Evolutionary conservation across 1,140 invertebrate species (phyloP), one percentile per base, ranked within the genome.

Genomic region (Caenorhabditis brenneri): DNA sequence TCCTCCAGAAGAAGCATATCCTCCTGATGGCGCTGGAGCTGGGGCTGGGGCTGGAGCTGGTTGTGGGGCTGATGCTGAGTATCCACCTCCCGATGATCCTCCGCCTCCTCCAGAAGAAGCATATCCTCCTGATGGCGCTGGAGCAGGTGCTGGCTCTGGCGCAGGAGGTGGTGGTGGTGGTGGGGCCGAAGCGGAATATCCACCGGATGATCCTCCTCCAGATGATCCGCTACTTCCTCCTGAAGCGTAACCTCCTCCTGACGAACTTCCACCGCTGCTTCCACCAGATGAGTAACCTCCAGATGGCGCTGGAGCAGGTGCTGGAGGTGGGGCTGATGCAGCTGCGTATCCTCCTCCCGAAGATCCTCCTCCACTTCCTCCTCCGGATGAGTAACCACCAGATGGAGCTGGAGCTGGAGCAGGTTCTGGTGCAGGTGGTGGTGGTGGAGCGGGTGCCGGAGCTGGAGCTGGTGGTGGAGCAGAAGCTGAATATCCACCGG

Each of bases 91-190:
- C 1, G 60, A 69, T 42, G 60, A 69, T 69, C 36, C 65, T 39
- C 65, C 65, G 39, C 65, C 65, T 33, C 65, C 65, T 42, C 27
- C 27, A 1, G 65, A 39, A 74, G 65, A 33, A 42, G n/a, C 39
- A 42, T 36, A 33, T 39, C 65, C 58, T 2, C 55, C 55, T 33
- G 65, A 74, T 74, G 65, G 65, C 1, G 65, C 65, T 74, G 65
- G 65, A 42, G 65, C 33, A 27, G 65, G 65, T 16, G 65, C 19
- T 27, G 65, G 65, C 10, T 33, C 12, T 36, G 58, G 31, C 1
- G 58, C 2, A 1, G 58, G 29, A 4, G 58, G 29, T 36, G 58
- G 58, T 65, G 58, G 65, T 24, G 36, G 65, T 24, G 36, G 65
- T 46, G 65, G 65, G 1, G 65, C 36, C 10, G 65, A 36, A n/a